Evolutionary conservation across 2,888 invertebrate species (phyloP), one percentile per base, ranked within the genome.

Genomic region (Macroteleia sp.): DNA sequence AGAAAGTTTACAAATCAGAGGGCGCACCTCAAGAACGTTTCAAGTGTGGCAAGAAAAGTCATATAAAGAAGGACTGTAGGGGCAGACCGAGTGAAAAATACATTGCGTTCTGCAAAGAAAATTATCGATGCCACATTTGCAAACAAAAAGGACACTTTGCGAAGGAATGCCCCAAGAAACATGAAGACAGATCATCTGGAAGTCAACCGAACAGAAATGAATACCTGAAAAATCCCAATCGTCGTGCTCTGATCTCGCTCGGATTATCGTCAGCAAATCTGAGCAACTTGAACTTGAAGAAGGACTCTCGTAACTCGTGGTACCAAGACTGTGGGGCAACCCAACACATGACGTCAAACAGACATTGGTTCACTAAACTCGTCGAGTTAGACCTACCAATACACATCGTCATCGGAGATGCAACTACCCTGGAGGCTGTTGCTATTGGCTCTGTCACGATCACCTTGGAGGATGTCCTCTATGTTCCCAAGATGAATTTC

Each of bases 381-480:
- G 14, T 0, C 12, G 25, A n/a, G 1, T 22, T 71, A 16, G n/a
- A 54, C 0, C 14, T 54, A 6, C 41, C 9, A 2, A 10, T 4
- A 2, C 28, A 17, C 5, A 74, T 82, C 0, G 17, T 79, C 16
- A 71, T 82, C 50, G 80, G 83, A 52, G 77, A 83, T 73, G 57
- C 81, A 44, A 78, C 83, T n/a, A 39, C 61, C 81, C 12, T 87
- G 32, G 52, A 81, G 73, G 82, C 81, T 10, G 67, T 79, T 46
- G 85, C 83, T 30, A 66, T 69, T 20, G 86, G 84, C 2, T 74
- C 83, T 20, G 76, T 85, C 10, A 61, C 82, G 62, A 66, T 79
- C 19, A 57, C 56, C 8, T 44, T 84, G 32, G 70, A 76, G 42
- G 57, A 79, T 39, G 80, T 82, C 12, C 30, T 82, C 30, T 34